Evolutionary conservation across 2,797 vertebrate species (phyloP).

Genomic region (Pseudotriccus pelzelni): DNA sequence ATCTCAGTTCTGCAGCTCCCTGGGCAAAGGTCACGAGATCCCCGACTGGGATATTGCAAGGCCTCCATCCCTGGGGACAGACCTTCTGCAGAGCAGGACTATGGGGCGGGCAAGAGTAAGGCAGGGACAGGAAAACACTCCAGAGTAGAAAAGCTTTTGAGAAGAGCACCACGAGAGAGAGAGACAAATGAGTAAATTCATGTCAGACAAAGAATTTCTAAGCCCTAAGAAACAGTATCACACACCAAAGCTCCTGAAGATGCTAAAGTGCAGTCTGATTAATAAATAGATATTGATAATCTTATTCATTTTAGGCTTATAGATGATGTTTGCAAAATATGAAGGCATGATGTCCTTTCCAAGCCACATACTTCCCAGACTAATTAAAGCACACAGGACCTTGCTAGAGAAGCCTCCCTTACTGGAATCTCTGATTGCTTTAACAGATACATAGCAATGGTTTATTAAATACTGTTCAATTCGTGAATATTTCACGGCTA

Average conservation of each 20-base stretch:
- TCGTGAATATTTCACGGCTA: not conserved
- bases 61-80: not conserved
- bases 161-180: not conserved
- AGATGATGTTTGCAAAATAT: not conserved
- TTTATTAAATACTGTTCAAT: not conserved
- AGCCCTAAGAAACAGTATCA: not conserved
- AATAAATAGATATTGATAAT: not conserved
- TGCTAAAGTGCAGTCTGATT: not conserved
- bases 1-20: not conserved
- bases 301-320: not conserved
- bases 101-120: not conserved
- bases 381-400: not conserved
- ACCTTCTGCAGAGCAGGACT: not conserved
- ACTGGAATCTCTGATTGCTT: not conserved
- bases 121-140: not conserved
- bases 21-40: not conserved
- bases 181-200: not conserved
- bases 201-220: fast-evolving
- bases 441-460: not conserved
- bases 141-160: not conserved
- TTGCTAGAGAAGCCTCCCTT: not conserved
- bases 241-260: not conserved
- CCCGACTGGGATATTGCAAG: not conserved
- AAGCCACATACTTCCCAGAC: not conserved
- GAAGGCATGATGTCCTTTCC: not conserved